Evolutionary conservation across 2,113 vertebrate genomes (phyloP), one percentile per base, ranked within the genome.

Genomic region (Cyprinodon variegatus): DNA sequence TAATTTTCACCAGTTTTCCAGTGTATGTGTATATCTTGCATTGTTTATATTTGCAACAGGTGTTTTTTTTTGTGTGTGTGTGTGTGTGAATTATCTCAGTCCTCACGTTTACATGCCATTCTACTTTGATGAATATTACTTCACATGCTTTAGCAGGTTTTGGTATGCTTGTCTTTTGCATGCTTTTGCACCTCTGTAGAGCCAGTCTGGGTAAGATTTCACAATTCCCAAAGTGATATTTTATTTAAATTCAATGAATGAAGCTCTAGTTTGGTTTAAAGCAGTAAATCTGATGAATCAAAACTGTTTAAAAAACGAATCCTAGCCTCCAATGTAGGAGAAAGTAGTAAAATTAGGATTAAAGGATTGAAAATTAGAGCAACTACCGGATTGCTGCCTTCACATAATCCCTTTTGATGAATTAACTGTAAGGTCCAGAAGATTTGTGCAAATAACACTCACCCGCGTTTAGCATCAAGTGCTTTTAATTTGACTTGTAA

Each of bases 291-390:
- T 5, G 48, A 79, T 11, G 39, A 60, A 3, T 20, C 29, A 29
- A 62, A 70, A 29, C 22, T 45, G 45, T 2, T 65, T 0, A 17
- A 0, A 17, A 36, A 17, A 36, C 22, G 39, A 69, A 70, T 29
- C n/a, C 1, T 15, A 3, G 15, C 43, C 20, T 76, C 59, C 62
- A 81, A 72, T 43, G 1, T 37, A 61, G 6, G 38, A 60, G 10
- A 10, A 15, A 6, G 3, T 40, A 15, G 0, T 45, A 8, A 74
- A 65, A 74, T 14, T 22, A 38, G 1, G 70, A 41, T n/a, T 61
- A 77, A 60, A 70, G 29, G 29, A 29, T 29, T 86, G 83, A 87
- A 83, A 77, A 4, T 73, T 53, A 72, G 48, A 4, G 4, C 38
- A 59, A 40, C 41, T 53, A 72, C 70, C 61, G 72, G 67, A 86